Evolutionary conservation across 2,113 vertebrate genomes (phyloP), one percentile per base, ranked within the genome.

Genomic region (Vulpes vulpes): DNA sequence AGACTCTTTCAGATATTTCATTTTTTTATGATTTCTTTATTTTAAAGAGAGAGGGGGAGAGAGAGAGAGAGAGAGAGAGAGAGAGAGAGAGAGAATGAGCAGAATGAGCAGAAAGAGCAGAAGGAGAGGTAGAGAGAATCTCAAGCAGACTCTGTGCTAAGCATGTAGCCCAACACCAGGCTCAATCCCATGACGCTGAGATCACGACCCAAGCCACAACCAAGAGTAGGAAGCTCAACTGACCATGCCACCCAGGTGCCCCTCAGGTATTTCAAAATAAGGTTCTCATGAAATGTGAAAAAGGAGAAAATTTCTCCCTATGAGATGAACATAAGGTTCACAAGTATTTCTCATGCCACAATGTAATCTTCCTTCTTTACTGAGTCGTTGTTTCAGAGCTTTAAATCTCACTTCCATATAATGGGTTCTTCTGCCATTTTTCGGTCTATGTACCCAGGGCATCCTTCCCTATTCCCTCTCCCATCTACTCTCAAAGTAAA

Each of bases 401-500:
- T 90, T 91, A 49, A 89, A 57, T 88, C n/a, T 78, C 12, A 25
- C 64, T 86, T 85, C 51, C 16, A 23, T 30, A 64, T 71, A 30
- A 16, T 51, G 9, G 69, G 22, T 19, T 62, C 20, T 17, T 19
- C 8, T 71, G n/a, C 2, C 14, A 2, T 84, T 96, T 93, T 9
- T 76, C 10, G 88, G 23, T 23, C 53, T 64, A 32, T 30, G 16
- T 35, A 59, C 7, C 2, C 17, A 59, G 60, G 25, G 0, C 2
- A 5, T n/a, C 8, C 2, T 4, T 76, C 49, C 23, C 2, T 11
- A 35, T 22, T 2, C 6, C 19, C 5, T 7, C 55, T 59, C 2
- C 3, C 35, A 51, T n/a, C 25, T 64, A 8, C 1, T 67, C 20
- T 79, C 49, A 89, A 85, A 74, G 38, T 60, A 55, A 43, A 96